Base-by-base conservation (phyloP, 2,888 invertebrate species). In the Drosophila testacea region DNA sequence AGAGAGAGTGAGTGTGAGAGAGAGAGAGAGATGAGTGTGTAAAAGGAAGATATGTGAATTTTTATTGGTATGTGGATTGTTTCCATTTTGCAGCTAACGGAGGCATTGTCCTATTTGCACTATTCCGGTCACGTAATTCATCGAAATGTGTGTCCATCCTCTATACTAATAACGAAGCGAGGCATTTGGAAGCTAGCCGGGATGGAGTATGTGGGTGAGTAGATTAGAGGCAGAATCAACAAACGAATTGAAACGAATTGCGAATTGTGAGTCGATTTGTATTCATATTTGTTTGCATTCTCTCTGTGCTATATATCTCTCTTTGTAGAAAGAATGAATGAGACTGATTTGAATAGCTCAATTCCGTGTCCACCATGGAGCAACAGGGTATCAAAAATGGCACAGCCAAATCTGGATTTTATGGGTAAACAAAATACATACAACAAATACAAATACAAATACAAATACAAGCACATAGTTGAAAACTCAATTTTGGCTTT, bases 111-210 rank as follows among this genome's bases (percentile, higher is more conserved):
- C 75, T 98, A 96, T 93, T 94, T 99, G 75, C 99, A 99, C 93
- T 96, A 97, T 93, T 95, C 96, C 39, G 95, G 96, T 80, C 96
- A 96, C 93, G 95, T 97, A 89, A 94, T 99, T 76, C 99, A 99
- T 92, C 95, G 98, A 88, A 99, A 99, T 93, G 95, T 99, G 47
- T 98, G 97, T 91, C 99, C 99, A 2, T 96, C 96, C 81, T 97
- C 97, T 83, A 96, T 99, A 84, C 94, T 98, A 83, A 96, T 99
- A 76, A 98, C 98, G 56, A 97, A 96, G 92, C 95, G 96, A 65
- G 98, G 98, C 76, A 97, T 97, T 44, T 99, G 99, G 99, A 99
- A 99, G 92, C 94, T 99, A 68, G 97, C 96, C 52, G 98, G 99
- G 30, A 94, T 99, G 75, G 98, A 98, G 92, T 99, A 98, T 93